Evolutionary conservation across 2,113 vertebrate species (phyloP).

Genomic region (Mionectes macconnelli): DNA sequence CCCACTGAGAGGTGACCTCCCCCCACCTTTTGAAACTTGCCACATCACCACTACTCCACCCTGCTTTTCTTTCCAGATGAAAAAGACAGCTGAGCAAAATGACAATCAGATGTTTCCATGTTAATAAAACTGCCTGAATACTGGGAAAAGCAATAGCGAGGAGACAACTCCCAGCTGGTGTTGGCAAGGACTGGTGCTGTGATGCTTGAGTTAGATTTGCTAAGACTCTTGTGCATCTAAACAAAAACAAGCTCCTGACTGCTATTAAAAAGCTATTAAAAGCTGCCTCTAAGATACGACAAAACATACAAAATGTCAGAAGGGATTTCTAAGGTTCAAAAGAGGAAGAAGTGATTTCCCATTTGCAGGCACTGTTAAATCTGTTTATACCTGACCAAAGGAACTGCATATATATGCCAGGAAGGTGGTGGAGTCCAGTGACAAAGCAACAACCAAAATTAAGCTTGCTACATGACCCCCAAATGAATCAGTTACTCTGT

Average conservation of each 20-base stretch:
- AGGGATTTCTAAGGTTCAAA: not conserved
- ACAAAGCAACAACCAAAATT: not conserved
- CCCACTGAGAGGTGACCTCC: not conserved
- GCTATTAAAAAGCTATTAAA: not conserved
- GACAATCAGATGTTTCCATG: not conserved
- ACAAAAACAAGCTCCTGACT: not conserved
- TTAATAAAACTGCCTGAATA: not conserved
- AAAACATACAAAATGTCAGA: not conserved
- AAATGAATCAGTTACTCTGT: not conserved
- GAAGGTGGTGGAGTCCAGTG: not conserved
- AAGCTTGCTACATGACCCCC: not conserved
- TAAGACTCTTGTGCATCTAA: not conserved
- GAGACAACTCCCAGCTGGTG: not conserved
- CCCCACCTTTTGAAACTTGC: not conserved
- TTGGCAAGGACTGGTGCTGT: not conserved
- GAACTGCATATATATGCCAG: not conserved
- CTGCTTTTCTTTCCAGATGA: not conserved
- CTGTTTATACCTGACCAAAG: not conserved
- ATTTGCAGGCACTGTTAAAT: not conserved
- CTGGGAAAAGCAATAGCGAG: not conserved
- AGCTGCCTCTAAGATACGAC: not conserved
- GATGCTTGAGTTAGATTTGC: not conserved
- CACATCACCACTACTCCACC: not conserved
- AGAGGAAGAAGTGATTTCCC: not conserved
- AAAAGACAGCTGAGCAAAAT: slow-evolving; percentile 4